Evolutionary conservation across 2,888 invertebrate species (phyloP).

Genomic region (Amaurobius ferox): DNA sequence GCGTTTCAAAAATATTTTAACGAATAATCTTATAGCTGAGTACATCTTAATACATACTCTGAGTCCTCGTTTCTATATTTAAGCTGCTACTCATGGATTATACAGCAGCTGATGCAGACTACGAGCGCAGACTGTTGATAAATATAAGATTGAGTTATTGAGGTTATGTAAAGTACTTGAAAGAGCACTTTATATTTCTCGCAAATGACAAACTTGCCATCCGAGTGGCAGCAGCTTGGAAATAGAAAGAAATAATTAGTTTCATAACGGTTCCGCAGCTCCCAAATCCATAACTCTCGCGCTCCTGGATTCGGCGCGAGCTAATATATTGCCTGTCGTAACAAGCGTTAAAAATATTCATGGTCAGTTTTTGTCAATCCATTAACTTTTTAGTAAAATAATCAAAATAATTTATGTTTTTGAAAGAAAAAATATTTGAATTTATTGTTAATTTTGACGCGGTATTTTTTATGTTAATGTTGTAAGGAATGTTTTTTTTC

Average conservation of each 20-base stretch:
- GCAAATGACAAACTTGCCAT: not conserved
- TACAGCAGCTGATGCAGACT: not conserved
- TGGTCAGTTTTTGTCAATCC: not conserved
- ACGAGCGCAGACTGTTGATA: conserved; percentile 9
- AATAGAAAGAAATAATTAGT: conserved; percentile 19
- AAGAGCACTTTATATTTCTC: conserved; percentile 9
- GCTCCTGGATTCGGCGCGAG: not conserved
- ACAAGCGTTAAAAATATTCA: conserved; percentile 7
- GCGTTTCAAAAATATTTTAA: no score
- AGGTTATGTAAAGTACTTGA: conserved; percentile 12
- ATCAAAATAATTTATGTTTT: not conserved
- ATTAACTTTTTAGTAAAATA: not conserved
- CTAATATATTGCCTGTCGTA: conserved; percentile 4
- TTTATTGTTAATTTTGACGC: not conserved
- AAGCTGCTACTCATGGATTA: not conserved
- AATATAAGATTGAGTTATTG: conserved; percentile 17
- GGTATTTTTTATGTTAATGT: not conserved
- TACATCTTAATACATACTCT: no score
- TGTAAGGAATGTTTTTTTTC: no score
- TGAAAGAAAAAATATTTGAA: not conserved
- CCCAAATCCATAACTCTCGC: conserved; percentile 16
- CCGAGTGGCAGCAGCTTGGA: not conserved
- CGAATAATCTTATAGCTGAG: no score
- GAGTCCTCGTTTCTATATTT: no score
- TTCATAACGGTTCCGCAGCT: not conserved